phyloP scores from a whole-genome alignment of 37 sponge, comb jelly and placozoan genomes.

The Corticium candelabrum region DNA sequence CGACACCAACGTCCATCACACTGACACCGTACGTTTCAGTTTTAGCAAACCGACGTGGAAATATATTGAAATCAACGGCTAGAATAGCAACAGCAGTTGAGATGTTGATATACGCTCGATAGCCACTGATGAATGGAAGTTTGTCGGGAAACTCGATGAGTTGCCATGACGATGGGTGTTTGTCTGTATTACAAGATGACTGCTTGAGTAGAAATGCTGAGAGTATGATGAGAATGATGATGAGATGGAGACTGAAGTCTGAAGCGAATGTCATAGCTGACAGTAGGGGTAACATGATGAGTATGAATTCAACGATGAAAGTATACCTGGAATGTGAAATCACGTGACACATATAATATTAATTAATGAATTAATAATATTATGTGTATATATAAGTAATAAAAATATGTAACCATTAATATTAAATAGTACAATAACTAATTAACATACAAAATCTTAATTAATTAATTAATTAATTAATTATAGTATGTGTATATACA shows the following conservation, averaged over 20 bases:
- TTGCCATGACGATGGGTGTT: not conserved
- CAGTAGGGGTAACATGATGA: conserved; percentile 24
- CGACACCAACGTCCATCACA: conserved; percentile 95
- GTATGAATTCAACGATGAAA: conserved; percentile 14
- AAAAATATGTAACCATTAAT: too few species aligned
- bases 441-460: too few species aligned
- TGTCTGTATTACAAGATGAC: not conserved
- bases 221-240: not conserved
- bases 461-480: too few species aligned
- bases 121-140: conserved; percentile 25
- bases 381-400: too few species aligned
- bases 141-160: not conserved
- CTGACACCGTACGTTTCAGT: conserved; percentile 79
- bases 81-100: conserved; percentile 82
- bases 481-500: too few species aligned
- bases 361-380: too few species aligned
- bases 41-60: conserved; percentile 81
- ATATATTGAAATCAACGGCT: conserved; percentile 87
- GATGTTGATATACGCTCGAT: conserved; percentile 54
- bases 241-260: conserved; percentile 11
- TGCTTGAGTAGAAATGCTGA: not conserved
- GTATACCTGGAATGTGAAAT: too few species aligned
- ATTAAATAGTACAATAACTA: too few species aligned
- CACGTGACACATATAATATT: too few species aligned
- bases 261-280: conserved; percentile 57